These are phyloP conservation scores for Hippocampus guttulatus DNA, from an alignment of 2,113 vertebrate genomes.

Conservation along the genomic window DNA sequence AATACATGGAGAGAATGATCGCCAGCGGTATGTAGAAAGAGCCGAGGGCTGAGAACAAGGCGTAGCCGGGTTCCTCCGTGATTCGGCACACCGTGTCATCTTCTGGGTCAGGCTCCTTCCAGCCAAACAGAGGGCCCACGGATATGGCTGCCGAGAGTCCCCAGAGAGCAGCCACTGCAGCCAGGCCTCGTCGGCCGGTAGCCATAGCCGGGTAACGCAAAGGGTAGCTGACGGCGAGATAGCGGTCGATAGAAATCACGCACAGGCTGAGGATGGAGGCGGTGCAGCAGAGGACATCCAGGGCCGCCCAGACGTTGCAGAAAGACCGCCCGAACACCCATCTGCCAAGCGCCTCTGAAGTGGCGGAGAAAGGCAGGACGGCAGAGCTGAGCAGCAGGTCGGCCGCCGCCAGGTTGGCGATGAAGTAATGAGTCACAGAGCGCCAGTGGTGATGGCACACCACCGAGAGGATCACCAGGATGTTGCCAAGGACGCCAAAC, in stretches of 20 bases:
- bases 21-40: constrained; percentile 91
- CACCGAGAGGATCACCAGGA: constrained; percentile 91
- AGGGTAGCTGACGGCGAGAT: constrained; percentile 90
- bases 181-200: constrained; percentile 78
- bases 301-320: constrained; percentile 89
- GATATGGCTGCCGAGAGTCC: constrained; percentile 85
- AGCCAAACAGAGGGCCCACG: constrained; percentile 88
- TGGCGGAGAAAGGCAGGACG: constrained; percentile 91
- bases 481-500: constrained; percentile 90
- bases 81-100: constrained; percentile 88
- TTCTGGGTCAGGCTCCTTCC: constrained; percentile 86
- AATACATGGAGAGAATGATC: constrained; percentile 94
- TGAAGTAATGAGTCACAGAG: constrained; percentile 91
- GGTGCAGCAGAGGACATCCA: constrained; percentile 94
- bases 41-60: constrained; percentile 87
- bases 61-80: constrained; percentile 88
- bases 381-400: constrained; percentile 89
- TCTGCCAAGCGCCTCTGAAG: constrained; percentile 85
- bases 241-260: constrained; percentile 94
- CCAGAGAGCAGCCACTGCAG: constrained; percentile 84
- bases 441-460: constrained; percentile 86
- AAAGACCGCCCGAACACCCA: constrained; percentile 91
- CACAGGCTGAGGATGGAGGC: constrained; percentile 95
- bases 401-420: constrained; percentile 89
- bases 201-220: constrained; percentile 84